Evolutionary conservation across 2,797 vertebrate genomes (phyloP).

Genomic region (Ctenochaetus hawaiiensis): DNA sequence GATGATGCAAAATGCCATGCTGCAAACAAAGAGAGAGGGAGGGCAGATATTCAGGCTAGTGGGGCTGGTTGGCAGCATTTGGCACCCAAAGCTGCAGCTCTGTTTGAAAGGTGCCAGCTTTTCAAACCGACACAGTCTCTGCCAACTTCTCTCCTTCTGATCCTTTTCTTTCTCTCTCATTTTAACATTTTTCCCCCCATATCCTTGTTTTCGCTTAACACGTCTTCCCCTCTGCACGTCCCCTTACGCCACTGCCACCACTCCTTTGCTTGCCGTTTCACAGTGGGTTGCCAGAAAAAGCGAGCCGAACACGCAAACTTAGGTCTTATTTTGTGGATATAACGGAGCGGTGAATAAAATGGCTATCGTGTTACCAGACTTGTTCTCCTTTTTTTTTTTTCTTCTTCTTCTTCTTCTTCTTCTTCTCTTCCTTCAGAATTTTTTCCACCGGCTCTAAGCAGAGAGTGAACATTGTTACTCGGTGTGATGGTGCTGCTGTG

Average conservation of each 20-base stretch:
- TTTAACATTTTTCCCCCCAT: slow-evolving; percentile 70
- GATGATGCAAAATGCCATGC: slow-evolving; percentile 82
- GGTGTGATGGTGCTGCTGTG: slow-evolving; percentile 65
- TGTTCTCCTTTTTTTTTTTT: not conserved
- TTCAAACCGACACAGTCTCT: slow-evolving; percentile 84
- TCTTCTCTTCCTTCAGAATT: slow-evolving; percentile 30
- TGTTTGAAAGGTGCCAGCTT: slow-evolving; percentile 86
- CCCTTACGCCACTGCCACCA: slow-evolving; percentile 49
- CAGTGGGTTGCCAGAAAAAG: slow-evolving; percentile 29
- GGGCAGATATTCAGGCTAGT: slow-evolving; percentile 82
- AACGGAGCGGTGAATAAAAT: slow-evolving; percentile 37
- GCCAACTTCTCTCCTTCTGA: slow-evolving; percentile 84
- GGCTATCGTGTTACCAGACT: slow-evolving; percentile 51
- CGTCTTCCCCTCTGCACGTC: slow-evolving; percentile 53
- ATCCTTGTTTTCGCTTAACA: slow-evolving; percentile 71
- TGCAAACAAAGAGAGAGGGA: slow-evolving; percentile 85
- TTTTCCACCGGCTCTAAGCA: slow-evolving; percentile 60
- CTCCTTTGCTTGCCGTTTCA: slow-evolving; percentile 46
- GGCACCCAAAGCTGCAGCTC: slow-evolving; percentile 81
- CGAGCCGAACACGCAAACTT: slow-evolving; percentile 28
- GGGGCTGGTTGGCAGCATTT: slow-evolving; percentile 86
- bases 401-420: not conserved
- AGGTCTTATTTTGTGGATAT: slow-evolving; percentile 30
- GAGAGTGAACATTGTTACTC: slow-evolving; percentile 47
- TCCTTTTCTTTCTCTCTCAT: slow-evolving; percentile 78